Evolutionary conservation across 2,797 vertebrate species (phyloP), one percentile per base, ranked within the genome.

Genomic region (Glossophaga mutica): DNA sequence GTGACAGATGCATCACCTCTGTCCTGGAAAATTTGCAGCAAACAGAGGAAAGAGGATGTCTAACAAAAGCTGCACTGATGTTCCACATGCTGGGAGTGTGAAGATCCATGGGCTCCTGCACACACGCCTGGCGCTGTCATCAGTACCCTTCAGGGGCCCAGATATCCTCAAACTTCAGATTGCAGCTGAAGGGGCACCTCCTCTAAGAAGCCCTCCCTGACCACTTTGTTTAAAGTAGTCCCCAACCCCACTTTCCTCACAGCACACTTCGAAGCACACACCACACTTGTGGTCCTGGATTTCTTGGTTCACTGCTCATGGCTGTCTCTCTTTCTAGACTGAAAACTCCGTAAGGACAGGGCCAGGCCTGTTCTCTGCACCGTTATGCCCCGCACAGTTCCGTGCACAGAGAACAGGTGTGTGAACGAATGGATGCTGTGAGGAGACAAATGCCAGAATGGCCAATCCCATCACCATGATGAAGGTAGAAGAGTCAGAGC

Each of bases 121-220:
- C 29, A 29, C 16, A 2, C 16, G 32, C 26, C 65, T 19, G 15
- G 67, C 19, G 46, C 10, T 1, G 18, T 12, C 11, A 18, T 34
- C 26, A 37, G 32, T 6, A 11, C 29, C 15, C 39, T 26, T 26
- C 9, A 34, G 0, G 5, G 19, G 37, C 18, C 29, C 0, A 2
- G 32, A 57, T 52, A 9, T 46, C 26, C 37, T 46, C 10, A 24
- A 22, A 48, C 37, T 22, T 55, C 76, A 48, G 29, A 34, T n/a
- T 52, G 39, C 76, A 26, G 16, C 37, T 29, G 32, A 46, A 68
- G 44, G 11, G 59, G 48, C 34, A 34, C 65, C 50, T 87, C 65
- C 67, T 95, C 59, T 34, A 37, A 34, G 70, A 87, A 44, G 32
- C 34, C 39, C 29, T 48, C 37, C 74, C 65, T 42, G 84, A 59